phyloP scores from a whole-genome alignment of 2,888 invertebrate species.

The Aphidoletes aphidimyza region DNA sequence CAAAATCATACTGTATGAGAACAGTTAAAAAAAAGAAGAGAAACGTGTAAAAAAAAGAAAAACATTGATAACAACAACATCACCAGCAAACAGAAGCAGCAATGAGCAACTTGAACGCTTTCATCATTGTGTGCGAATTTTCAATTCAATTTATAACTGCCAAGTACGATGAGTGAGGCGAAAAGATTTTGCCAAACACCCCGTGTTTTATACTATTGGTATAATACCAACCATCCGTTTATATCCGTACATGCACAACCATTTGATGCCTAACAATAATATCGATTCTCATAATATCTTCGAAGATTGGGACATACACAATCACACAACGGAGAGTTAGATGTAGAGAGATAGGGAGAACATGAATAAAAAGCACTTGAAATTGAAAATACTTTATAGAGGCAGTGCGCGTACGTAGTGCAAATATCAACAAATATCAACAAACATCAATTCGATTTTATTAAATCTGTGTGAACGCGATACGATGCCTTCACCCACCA shows the following conservation, averaged over 20 bases:
- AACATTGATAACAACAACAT: not conserved
- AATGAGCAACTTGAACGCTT: not conserved
- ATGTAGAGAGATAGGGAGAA: not conserved
- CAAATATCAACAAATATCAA: no score
- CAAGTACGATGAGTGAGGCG: not conserved
- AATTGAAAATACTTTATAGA: constrained; percentile 8
- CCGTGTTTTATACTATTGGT: not conserved
- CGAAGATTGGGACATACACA: not conserved
- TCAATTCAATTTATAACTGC: constrained; percentile 1
- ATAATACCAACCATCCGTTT: not conserved
- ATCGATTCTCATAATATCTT: not conserved
- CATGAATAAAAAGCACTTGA: not conserved
- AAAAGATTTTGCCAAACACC: not conserved
- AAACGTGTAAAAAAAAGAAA: not conserved
- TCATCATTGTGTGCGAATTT: not conserved
- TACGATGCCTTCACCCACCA: no score
- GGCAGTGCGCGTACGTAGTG: not conserved
- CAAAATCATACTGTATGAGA: not conserved
- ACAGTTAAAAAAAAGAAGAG: not conserved
- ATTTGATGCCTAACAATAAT: not conserved
- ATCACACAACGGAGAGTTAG: not conserved
- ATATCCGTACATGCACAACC: not conserved
- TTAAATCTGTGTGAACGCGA: no score
- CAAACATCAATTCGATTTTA: no score
- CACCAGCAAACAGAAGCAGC: not conserved